These are phyloP conservation scores for Butastur rufipennis DNA, from an alignment of 2,113 vertebrate genomes.

Conservation along the genomic window DNA sequence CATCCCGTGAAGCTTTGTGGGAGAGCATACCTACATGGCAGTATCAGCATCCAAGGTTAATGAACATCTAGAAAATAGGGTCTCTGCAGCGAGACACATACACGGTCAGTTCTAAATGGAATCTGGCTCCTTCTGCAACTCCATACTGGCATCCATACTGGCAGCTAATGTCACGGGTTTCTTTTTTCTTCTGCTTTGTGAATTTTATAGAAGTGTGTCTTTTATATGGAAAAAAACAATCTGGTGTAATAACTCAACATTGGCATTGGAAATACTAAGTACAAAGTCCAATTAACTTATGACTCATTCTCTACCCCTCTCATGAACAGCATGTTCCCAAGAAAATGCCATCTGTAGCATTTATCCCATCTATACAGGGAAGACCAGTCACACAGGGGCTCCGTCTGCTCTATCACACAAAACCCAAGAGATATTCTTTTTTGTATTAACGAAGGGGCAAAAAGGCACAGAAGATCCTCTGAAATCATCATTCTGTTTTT, in stretches of 20 bases:
- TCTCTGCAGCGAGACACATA: background rate
- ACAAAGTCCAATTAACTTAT: background rate
- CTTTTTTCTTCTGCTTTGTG: background rate
- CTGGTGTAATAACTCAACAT: background rate
- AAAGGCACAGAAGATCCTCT: conserved; percentile 3
- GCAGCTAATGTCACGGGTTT: background rate
- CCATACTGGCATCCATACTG: background rate
- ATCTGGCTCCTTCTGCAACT: background rate
- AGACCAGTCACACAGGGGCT: background rate
- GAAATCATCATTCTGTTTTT: conserved; percentile 44
- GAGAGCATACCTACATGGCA: accelerated
- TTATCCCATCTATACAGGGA: background rate
- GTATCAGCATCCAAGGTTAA: background rate
- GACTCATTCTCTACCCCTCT: background rate
- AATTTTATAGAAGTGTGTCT: background rate
- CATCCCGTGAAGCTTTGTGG: background rate
- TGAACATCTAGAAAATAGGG: accelerated
- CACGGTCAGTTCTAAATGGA: accelerated
- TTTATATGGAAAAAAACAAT: conserved; percentile 1
- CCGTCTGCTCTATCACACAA: background rate
- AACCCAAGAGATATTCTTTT: background rate
- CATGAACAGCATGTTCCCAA: background rate
- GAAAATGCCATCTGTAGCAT: background rate
- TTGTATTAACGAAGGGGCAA: background rate
- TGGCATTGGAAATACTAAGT: background rate